Evolutionary conservation across 2,113 vertebrate genomes (phyloP).

Genomic region (Malurus alboscapulatus): DNA sequence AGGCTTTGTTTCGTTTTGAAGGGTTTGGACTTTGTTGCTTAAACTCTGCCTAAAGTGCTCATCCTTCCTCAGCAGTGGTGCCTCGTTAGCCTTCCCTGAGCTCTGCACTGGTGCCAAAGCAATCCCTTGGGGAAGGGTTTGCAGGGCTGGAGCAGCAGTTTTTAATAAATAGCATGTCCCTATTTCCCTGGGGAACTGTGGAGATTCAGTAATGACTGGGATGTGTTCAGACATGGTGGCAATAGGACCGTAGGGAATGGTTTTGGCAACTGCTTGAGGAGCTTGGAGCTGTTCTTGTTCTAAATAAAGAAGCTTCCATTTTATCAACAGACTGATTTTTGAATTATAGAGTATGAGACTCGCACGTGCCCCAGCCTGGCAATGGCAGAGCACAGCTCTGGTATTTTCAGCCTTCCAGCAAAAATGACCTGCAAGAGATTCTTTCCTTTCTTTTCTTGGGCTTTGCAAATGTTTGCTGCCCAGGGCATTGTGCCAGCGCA

Average conservation of each 20-base stretch:
- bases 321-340: conserved; percentile 33
- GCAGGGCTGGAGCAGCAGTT: neutral
- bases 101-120: neutral
- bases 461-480: neutral
- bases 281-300: conserved; percentile 14
- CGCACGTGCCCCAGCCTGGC: neutral
- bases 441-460: neutral
- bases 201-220: neutral
- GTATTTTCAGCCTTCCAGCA: neutral
- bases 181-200: neutral
- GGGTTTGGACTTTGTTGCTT: neutral
- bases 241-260: neutral
- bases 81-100: neutral
- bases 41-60: neutral
- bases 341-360: neutral
- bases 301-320: conserved; percentile 38
- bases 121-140: neutral
- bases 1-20: neutral
- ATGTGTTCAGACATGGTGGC: conserved; percentile 13
- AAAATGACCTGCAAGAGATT: neutral
- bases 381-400: neutral
- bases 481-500: neutral
- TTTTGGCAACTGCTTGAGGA: neutral
- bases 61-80: neutral
- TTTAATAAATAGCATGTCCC: neutral